phyloP scores from a whole-genome alignment of 2,113 vertebrate genomes.

The Nymphicus hollandicus region DNA sequence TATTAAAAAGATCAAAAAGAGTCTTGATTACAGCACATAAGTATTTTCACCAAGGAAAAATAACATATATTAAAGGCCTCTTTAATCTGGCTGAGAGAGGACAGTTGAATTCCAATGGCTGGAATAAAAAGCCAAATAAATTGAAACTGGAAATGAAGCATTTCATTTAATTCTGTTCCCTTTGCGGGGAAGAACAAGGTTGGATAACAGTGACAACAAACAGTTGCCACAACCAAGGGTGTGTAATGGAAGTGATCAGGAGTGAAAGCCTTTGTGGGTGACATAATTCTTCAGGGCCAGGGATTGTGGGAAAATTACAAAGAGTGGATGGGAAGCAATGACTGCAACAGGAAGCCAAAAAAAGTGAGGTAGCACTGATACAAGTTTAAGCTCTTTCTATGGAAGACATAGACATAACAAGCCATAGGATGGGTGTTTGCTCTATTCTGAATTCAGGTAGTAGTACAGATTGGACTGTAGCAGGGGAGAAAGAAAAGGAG shows the following conservation, averaged over 20 bases:
- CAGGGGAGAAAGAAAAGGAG: neutral
- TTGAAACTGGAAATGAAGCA: constrained; percentile 23
- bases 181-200: constrained; percentile 18
- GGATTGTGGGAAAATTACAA: neutral
- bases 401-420: neutral
- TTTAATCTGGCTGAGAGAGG: constrained; percentile 6
- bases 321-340: neutral
- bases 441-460: neutral
- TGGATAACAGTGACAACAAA: constrained; percentile 23
- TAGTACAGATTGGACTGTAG: neutral
- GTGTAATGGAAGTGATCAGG: neutral
- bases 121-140: constrained; percentile 25
- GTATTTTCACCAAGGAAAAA: neutral
- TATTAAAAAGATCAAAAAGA: constrained; percentile 40
- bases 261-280: neutral
- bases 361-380: neutral
- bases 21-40: neutral
- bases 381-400: neutral
- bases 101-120: neutral
- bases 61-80: constrained; percentile 1
- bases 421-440: neutral
- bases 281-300: neutral
- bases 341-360: neutral
- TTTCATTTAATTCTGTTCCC: constrained; percentile 14
- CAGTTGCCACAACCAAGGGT: neutral